phyloP scores from a whole-genome alignment of 2,113 vertebrate species.

The Esox niger region DNA sequence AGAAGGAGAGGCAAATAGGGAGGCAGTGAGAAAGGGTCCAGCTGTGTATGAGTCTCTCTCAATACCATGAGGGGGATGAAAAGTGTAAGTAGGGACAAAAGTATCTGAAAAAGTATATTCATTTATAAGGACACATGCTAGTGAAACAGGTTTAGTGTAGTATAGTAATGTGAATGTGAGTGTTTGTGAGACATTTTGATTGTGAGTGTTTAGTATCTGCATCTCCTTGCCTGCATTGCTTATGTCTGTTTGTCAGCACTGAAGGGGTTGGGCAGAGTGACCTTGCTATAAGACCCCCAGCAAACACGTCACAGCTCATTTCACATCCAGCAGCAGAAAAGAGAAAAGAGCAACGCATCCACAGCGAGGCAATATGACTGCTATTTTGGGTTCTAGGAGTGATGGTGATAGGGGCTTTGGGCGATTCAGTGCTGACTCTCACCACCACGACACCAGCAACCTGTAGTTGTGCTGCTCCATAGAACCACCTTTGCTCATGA shows the following conservation, averaged over 20 bases:
- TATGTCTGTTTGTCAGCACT: conserved; percentile 38
- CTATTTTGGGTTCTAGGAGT: conserved; percentile 46
- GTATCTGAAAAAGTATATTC: conserved; percentile 33
- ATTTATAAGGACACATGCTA: background rate
- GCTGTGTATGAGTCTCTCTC: conserved; percentile 53
- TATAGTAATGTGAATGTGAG: no score
- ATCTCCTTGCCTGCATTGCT: conserved; percentile 24
- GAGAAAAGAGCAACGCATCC: conserved; percentile 32
- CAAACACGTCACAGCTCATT: conserved; percentile 50
- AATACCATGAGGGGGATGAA: conserved; percentile 50
- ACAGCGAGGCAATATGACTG: conserved; percentile 23
- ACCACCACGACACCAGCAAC: background rate
- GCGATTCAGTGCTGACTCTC: conserved; percentile 25
- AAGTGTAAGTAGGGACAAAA: conserved; percentile 29
- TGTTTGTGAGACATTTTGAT: conserved; percentile 3
- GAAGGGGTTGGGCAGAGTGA: conserved; percentile 36
- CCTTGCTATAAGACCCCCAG: conserved; percentile 51
- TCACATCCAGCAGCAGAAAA: conserved; percentile 45
- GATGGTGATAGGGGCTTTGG: no score
- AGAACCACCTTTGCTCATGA: background rate
- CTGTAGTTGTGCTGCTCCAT: conserved; percentile 11
- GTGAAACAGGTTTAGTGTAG: background rate
- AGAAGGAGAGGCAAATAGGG: background rate
- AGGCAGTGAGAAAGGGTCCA: conserved; percentile 49
- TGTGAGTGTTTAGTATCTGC: conserved; percentile 11